phyloP scores from a whole-genome alignment of 2,113 vertebrate genomes.

The Tupaia tana region DNA sequence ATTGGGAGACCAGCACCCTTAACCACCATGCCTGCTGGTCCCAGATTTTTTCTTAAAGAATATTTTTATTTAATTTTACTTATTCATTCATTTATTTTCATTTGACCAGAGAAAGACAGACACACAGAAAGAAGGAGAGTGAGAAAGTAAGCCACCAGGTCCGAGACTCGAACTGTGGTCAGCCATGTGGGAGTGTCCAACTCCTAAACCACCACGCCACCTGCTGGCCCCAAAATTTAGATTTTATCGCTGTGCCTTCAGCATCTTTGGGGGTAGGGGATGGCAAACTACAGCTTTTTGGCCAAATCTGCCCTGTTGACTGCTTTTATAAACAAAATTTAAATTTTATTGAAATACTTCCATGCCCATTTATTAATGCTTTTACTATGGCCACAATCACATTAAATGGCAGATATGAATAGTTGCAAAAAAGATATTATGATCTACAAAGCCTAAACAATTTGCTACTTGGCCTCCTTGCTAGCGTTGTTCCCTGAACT shows the following conservation, averaged over 20 bases:
- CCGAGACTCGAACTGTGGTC: no score
- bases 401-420: background rate
- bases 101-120: no score
- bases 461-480: background rate
- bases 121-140: no score
- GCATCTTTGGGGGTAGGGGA: background rate
- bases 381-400: background rate
- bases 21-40: no score
- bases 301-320: background rate
- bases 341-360: background rate
- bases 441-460: background rate
- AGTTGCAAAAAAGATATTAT: background rate
- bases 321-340: background rate
- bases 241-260: background rate
- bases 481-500: background rate
- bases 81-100: no score
- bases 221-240: background rate
- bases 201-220: no score
- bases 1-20: no score
- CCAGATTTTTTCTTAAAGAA: no score
- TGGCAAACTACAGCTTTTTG: background rate
- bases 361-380: background rate
- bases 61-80: no score
- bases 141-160: no score
- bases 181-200: no score